Percentiles rank a stretch among this genome's conserved stretches.
phyloP scores from a whole-genome alignment of 2,888 invertebrate species.

The Drosophila neutralis region DNA sequence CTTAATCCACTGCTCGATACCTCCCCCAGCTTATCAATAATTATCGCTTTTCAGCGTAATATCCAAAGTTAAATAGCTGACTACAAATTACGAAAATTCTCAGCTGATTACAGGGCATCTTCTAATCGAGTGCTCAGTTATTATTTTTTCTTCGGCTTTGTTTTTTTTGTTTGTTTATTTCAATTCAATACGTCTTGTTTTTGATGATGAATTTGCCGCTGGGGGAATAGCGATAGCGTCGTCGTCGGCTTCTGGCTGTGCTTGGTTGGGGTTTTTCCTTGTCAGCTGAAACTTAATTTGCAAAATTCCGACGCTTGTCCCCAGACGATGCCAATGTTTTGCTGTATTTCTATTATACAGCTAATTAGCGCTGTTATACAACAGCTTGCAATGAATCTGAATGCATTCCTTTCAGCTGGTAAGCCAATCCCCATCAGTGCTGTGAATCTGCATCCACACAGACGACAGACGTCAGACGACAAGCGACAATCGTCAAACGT shows the following conservation, averaged over 20 bases:
- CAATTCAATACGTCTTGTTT: constrained; percentile 2
- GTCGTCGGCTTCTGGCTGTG: not conserved
- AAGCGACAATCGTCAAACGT: constrained; percentile 12
- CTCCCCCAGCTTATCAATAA: not conserved
- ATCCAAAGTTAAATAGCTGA: not conserved
- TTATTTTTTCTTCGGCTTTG: not conserved
- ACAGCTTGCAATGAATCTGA: constrained; percentile 48
- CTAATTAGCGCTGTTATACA: constrained; percentile 60
- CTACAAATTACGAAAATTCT: not conserved
- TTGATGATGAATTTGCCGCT: constrained; percentile 9
- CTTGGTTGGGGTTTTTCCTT: constrained; percentile 51
- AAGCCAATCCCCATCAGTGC: constrained; percentile 61
- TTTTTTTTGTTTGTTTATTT: not conserved
- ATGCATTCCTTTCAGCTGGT: constrained; percentile 60
- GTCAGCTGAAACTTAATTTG: constrained; percentile 51
- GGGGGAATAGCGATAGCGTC: constrained; percentile 6
- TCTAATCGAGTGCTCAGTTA: not conserved
- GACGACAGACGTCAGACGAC: constrained; percentile 25
- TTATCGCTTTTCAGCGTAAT: not conserved
- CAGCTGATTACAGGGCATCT: not conserved
- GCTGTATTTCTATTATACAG: constrained; percentile 33
- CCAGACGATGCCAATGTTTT: constrained; percentile 16
- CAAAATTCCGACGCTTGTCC: constrained; percentile 54
- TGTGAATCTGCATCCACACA: constrained; percentile 62
- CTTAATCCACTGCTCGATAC: not conserved